These are phyloP conservation scores for Sorex araneus DNA, from an alignment of 2,113 vertebrate genomes.

Conservation along the genomic window DNA sequence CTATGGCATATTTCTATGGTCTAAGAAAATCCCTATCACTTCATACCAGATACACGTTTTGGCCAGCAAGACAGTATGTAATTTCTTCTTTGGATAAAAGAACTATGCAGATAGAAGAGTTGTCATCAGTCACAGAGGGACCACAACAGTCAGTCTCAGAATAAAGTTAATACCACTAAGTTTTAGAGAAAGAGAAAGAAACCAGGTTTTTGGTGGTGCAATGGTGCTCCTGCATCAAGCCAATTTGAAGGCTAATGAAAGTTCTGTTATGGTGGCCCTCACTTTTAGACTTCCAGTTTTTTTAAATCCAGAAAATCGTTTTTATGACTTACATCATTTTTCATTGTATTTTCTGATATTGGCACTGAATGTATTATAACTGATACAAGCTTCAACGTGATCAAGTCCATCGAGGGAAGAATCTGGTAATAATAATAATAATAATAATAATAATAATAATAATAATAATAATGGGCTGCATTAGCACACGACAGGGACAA, in stretches of 20 bases:
- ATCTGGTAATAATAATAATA: neutral
- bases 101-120: neutral
- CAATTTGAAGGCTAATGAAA: neutral
- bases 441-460: too few relatives aligned
- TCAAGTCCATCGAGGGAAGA: neutral
- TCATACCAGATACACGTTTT: neutral
- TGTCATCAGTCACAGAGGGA: too few relatives aligned
- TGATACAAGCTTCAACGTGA: neutral
- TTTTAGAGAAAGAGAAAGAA: neutral
- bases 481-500: too few relatives aligned
- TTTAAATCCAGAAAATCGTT: neutral
- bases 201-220: neutral
- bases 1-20: neutral
- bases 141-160: neutral
- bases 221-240: neutral
- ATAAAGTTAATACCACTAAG: neutral
- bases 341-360: slow-evolving; percentile 13
- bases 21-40: neutral
- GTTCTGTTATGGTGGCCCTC: neutral
- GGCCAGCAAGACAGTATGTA: neutral
- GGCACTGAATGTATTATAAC: neutral
- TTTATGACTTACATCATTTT: neutral
- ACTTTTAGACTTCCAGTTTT: neutral
- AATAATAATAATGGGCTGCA: too few relatives aligned
- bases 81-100: neutral